Base-by-base conservation (phyloP, 2,797 vertebrate species). In the Columba guinea region DNA sequence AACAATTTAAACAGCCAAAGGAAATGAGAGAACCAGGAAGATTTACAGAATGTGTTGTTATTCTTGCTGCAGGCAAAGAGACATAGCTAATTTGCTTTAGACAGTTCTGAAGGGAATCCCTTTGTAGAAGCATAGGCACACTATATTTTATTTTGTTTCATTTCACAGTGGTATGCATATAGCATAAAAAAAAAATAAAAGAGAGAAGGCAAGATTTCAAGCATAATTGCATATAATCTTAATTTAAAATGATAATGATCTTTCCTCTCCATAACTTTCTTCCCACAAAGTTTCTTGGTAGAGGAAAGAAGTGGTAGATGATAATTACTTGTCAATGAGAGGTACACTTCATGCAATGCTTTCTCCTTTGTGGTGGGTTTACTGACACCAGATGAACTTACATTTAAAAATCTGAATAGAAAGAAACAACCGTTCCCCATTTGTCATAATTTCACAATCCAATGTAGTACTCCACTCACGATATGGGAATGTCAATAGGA, bases 1-100 rank as follows among this genome's bases (percentile, higher is more conserved):
- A 82, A 83, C 63, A 68, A 28, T 93, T 89, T 69, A 77, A 92
- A 78, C 39, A 92, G 76, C 16, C 63, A 69, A 80, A 94, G 89
- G 51, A 90, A 92, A 93, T 70, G 52, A 93, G 32, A 77, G 21
- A 93, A 74, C 30, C 3, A 4, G 80, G 75, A 84, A 91, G 82
- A 93, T 93, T 84, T 87, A 93, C 60, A 34, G 34, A 62, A 21
- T 32, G 2, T 75, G 46, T 81, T 78, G 82, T 58, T 91, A 86
- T 65, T 91, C 41, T 78, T 91, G 60, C 86, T 95, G 46, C 63
- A 83, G 89, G 91, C 87, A 73, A 67, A 89, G 53, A 91, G 41
- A 71, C 10, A 32, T 46, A 84, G 26, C 34, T 89, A 86, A 90
- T 84, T 71, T 0, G 21, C 62, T 93, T 92, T 63, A 93, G 68